Base-by-base conservation (phyloP, 1,140 invertebrate species). In the Drosophila ambigua region DNA sequence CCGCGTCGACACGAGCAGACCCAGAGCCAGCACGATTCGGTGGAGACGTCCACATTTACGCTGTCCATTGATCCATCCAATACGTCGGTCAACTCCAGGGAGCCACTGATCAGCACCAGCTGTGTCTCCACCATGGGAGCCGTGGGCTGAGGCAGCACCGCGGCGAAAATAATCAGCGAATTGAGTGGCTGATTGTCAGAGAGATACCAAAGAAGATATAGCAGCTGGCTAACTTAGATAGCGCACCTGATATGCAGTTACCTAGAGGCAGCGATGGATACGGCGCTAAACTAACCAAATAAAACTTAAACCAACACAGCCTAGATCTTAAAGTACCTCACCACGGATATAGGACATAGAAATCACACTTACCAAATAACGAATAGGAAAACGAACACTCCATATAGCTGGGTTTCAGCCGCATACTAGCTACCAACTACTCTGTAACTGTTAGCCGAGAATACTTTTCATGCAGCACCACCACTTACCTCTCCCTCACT, bases 11-110 rank as follows among this genome's bases (percentile, higher is more conserved):
- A 93, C 65, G 93, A 94, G 53, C 90, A 91, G 13, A 93, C 92
- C 4, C 93, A 93, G 71, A 93, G 93, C 48, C 93, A 93, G 57
- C 93, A 93, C 43, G 91, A 92, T 54, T 92, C 91, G 51, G 90
- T 91, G 49, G 90, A 91, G 67, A 87, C 87, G 8, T 90, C 90
- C 9, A 79, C 84, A 6, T 91, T 90, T 44, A 91, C 90, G 11
- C 62, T 91, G 50, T 90, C 90, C 77, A 91, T 77, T 43, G 90
- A 91, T 79, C 90, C 90, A 68, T 91, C 90, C 63, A 91, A 90
- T 54, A 91, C 90, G 51, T 90, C 90, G 13, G 89, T 91, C 44
- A 91, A 91, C 59, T 91, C 90, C 9, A 83, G 90, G 11, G 90
- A 91, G 51, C 90, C 90, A 4, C 51, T 91, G 60, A 91, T 91